Evolutionary conservation across 2,888 invertebrate genomes (phyloP).

Genomic region (Diaperis boleti): DNA sequence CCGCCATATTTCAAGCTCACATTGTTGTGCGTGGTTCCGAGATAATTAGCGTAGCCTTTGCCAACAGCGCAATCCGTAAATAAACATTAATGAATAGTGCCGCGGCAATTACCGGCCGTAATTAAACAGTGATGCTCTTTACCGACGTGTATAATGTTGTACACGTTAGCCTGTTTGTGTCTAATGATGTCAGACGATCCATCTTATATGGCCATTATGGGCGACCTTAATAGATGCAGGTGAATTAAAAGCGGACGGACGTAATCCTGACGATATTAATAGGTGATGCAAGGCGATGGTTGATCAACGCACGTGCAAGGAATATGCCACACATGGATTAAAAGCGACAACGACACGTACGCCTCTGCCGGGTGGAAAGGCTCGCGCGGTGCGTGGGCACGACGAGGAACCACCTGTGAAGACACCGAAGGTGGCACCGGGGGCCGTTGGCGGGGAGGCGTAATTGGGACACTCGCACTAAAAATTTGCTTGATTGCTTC

Average conservation of each 20-base stretch:
- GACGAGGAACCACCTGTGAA: not conserved
- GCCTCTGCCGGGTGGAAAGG: not conserved
- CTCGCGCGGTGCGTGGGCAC: conserved; percentile 7
- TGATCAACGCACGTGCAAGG: conserved; percentile 22
- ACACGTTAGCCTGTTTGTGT: conserved; percentile 35
- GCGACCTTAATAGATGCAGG: conserved; percentile 38
- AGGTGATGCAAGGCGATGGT: conserved; percentile 24
- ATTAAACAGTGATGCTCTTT: conserved; percentile 43
- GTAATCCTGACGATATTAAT: conserved; percentile 24
- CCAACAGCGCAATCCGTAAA: conserved; percentile 41
- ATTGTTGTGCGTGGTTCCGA: conserved; percentile 33
- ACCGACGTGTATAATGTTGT: conserved; percentile 36
- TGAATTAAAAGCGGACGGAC: conserved; percentile 25
- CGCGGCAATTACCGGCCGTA: conserved; percentile 43
- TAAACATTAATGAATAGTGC: conserved; percentile 44
- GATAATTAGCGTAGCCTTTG: conserved; percentile 39
- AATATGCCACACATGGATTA: conserved; percentile 15
- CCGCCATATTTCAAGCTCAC: conserved; percentile 9
- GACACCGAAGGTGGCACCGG: conserved; percentile 4
- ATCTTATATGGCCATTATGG: conserved; percentile 39
- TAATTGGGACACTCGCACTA: conserved; percentile 9
- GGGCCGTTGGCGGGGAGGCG: too few relatives aligned
- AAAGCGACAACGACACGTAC: conserved; percentile 8
- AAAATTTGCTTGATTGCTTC: conserved; percentile 7
- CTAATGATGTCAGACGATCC: conserved; percentile 39